Evolutionary conservation across 1,140 invertebrate species (phyloP).

Genomic region (Cydia pomonella): DNA sequence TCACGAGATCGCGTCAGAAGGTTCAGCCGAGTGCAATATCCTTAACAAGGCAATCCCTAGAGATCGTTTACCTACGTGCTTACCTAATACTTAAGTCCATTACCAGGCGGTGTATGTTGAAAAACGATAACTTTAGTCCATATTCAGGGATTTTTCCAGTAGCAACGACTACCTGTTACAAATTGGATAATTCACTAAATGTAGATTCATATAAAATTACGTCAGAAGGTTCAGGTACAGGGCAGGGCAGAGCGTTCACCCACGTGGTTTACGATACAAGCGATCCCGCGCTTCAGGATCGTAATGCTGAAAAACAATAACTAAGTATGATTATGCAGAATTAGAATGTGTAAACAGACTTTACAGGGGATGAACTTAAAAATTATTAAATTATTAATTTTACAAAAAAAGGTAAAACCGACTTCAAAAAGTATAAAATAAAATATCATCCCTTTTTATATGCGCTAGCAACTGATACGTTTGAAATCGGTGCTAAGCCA

Average conservation of each 20-base stretch:
- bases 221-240: not conserved
- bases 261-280: not conserved
- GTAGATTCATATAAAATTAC: not conserved
- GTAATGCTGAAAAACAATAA: not conserved
- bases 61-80: not conserved
- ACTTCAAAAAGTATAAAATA: too few species aligned
- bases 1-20: not conserved
- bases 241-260: not conserved
- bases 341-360: not conserved
- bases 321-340: not conserved
- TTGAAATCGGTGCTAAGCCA: too few species aligned
- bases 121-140: too few species aligned
- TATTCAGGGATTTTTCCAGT: too few species aligned
- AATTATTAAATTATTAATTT: too few species aligned
- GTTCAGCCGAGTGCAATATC: not conserved
- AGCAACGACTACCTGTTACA: not conserved
- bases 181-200: not conserved
- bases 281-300: not conserved
- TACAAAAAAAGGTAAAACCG: too few species aligned
- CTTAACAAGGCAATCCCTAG: not conserved
- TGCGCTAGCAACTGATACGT: too few species aligned
- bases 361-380: too few species aligned
- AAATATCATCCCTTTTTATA: too few species aligned
- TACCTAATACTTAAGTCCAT: too few species aligned
- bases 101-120: too few species aligned